Conservation (phyloP, 2,888 invertebrate species). For the Hymenopus coronatus region DNA sequence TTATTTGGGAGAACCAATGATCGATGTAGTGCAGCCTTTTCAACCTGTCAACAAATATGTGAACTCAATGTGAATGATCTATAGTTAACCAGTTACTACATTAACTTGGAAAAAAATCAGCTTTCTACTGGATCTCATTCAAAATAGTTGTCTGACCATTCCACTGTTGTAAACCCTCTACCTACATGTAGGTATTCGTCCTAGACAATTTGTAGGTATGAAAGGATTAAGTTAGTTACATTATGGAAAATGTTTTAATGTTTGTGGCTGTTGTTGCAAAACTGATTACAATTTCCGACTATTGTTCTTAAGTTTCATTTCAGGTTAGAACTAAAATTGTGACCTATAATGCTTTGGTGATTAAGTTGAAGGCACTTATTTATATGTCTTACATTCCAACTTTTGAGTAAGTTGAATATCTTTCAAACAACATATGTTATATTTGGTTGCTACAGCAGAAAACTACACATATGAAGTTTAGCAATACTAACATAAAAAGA, state of each 20-base stretch:
- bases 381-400: not conserved
- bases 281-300: not conserved
- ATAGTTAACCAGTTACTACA: not conserved
- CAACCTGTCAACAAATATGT: constrained; percentile 41
- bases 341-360: no score
- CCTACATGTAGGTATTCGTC: not conserved
- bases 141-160: not conserved
- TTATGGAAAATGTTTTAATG: not conserved
- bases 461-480: not conserved
- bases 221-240: not conserved
- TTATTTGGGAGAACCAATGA: constrained; percentile 56
- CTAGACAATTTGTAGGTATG: not conserved
- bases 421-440: not conserved
- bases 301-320: not conserved
- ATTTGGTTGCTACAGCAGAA: not conserved
- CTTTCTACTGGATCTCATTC: not conserved
- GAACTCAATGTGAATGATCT: constrained; percentile 24
- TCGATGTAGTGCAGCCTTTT: constrained; percentile 40
- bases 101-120: not conserved
- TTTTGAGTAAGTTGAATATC: not conserved
- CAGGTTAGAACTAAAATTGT: no score
- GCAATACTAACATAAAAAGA: no score
- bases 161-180: not conserved
- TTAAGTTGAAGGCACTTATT: not conserved
- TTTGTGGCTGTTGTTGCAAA: not conserved